Evolutionary conservation across 2,888 invertebrate genomes (phyloP).

Genomic region (Osedax frankpressi): DNA sequence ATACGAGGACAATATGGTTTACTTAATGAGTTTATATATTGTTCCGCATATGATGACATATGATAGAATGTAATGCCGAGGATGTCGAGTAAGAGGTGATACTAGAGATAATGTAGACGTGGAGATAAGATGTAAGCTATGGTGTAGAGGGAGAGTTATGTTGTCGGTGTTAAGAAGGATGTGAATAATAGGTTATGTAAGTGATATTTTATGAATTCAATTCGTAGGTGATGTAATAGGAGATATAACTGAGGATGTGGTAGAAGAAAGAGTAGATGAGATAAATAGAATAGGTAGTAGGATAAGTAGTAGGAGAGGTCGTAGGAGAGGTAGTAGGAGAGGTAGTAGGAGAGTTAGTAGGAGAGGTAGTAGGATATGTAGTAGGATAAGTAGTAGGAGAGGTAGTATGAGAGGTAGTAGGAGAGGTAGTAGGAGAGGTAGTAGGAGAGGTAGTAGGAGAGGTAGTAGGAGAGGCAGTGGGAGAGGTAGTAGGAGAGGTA

Average conservation of each 20-base stretch:
- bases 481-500: not conserved
- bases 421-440: not conserved
- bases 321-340: slow-evolving; percentile 21
- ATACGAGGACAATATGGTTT: no score
- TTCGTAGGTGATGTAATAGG: slow-evolving; percentile 19
- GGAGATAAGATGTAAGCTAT: no score
- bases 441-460: not conserved
- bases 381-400: slow-evolving; percentile 21
- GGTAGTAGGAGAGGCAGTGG: not conserved
- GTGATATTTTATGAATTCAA: no score
- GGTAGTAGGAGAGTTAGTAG: slow-evolving; percentile 22
- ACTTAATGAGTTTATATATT: no score
- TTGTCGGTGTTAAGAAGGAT: no score
- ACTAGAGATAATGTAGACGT: no score
- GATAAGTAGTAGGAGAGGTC: slow-evolving; percentile 21
- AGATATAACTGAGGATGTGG: slow-evolving; percentile 18
- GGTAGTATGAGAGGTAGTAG: not conserved
- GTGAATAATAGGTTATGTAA: no score
- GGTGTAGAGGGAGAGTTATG: no score
- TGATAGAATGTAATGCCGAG: no score
- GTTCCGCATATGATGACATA: no score
- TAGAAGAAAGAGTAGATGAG: slow-evolving; percentile 16
- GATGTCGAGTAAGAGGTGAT: no score
- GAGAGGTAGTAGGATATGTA: slow-evolving; percentile 22
- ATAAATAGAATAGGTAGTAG: slow-evolving; percentile 6